These are phyloP conservation scores for Lagodon rhomboides DNA, from an alignment of 2,797 vertebrate species.

Conservation along the genomic window DNA sequence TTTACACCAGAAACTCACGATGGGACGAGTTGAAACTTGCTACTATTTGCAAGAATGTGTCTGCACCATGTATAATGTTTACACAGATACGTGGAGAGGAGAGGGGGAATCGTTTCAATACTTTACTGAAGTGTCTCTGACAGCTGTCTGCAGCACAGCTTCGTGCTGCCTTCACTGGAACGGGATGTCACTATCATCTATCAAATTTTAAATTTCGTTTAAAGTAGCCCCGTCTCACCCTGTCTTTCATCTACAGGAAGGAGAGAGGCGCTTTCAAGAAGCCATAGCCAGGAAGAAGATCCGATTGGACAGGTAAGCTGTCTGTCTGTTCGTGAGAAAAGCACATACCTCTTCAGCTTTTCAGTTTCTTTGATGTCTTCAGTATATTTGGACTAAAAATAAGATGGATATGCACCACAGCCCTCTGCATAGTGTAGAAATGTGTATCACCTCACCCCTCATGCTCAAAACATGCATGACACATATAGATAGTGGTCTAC, in stretches of 20 bases:
- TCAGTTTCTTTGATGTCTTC: neutral
- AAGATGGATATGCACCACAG: neutral
- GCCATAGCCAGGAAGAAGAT: slow-evolving; percentile 95
- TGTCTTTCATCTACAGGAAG: slow-evolving; percentile 87
- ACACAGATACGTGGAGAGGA: no score
- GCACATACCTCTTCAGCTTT: neutral
- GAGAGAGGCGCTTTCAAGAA: slow-evolving; percentile 91
- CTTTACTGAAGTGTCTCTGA: no score
- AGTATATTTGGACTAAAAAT: neutral
- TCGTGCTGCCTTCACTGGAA: no score
- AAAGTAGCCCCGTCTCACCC: no score
- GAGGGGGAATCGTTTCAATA: no score
- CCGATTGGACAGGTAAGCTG: slow-evolving; percentile 89
- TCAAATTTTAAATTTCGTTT: no score
- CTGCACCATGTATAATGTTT: no score
- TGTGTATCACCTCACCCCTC: neutral
- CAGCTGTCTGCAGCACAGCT: no score
- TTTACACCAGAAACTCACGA: no score
- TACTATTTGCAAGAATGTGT: no score
- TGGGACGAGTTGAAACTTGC: no score
- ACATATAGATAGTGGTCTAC: neutral
- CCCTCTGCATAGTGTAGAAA: neutral
- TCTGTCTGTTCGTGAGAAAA: neutral
- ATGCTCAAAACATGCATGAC: neutral
- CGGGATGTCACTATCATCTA: no score